Evolutionary conservation across 2,888 invertebrate species (phyloP).

Genomic region (Trichacis sp.): DNA sequence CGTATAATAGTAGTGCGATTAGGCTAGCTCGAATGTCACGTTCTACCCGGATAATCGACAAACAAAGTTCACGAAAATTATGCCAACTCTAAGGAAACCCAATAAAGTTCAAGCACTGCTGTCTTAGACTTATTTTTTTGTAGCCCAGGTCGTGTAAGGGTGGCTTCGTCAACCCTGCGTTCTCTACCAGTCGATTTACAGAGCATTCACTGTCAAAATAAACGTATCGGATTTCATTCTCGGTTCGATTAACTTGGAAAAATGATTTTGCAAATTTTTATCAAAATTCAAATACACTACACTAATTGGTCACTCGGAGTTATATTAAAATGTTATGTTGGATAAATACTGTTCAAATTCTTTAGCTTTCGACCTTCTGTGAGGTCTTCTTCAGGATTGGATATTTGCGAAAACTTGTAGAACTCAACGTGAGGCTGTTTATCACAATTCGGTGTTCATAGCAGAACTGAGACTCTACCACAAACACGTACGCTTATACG

Average conservation of each 20-base stretch:
- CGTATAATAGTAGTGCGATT: conserved; percentile 1
- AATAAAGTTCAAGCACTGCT: conserved; percentile 41
- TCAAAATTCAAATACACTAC: no score
- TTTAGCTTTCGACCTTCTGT: no score
- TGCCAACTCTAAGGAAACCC: conserved; percentile 8
- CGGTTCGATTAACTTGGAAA: neutral
- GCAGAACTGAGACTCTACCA: no score
- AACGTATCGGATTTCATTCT: conserved; percentile 7
- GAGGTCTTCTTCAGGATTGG: no score
- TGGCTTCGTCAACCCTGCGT: conserved; percentile 12
- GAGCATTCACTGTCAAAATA: conserved; percentile 16
- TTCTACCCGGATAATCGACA: neutral
- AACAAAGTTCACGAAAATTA: neutral
- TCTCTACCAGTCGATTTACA: conserved; percentile 7
- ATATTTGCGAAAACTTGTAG: no score
- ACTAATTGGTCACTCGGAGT: no score
- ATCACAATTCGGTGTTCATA: no score
- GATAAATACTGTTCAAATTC: no score
- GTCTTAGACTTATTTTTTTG: conserved; percentile 55
- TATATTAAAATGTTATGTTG: no score
- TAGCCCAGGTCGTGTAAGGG: conserved; percentile 18
- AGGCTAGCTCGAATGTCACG: neutral
- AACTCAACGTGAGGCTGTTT: no score
- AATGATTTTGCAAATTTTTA: neutral
- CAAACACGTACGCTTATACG: no score